Evolutionary conservation across 2,113 vertebrate genomes (phyloP), one percentile per base, ranked within the genome.

Genomic region (Pagrus major): DNA sequence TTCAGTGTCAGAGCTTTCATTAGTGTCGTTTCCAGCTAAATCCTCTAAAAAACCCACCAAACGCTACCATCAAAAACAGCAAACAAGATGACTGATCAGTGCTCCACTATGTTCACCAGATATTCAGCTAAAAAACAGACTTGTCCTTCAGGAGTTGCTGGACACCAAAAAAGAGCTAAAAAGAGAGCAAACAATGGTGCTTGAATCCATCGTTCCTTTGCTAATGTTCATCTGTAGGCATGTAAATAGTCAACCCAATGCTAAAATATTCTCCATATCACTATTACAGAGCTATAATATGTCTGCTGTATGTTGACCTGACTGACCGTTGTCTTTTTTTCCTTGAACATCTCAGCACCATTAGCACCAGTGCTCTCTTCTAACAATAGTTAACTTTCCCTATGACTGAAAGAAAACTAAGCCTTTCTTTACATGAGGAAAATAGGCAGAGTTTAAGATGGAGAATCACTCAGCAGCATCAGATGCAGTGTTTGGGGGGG

Each of bases 391-490:
- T 61, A 64, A 33, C 21, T 9, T 42, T 46, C 39, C 1, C 64
- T 70, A 68, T 42, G 18, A 55, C 11, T 31, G 35, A 61, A 14
- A 27, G 8, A 54, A 29, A 55, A 9, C 52, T 29, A 27, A 64
- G 42, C 31, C 21, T n/a, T 3, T 21, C 31, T 71, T 47, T 69
- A 20, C 35, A 66, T 42, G n/a, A 20, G 6, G 42, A 51, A 20
- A 16, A 78, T 33, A 80, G 21, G 21, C 37, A 71, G 25, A 39
- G 21, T 52, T 61, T 52, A 20, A 71, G 14, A 63, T 11, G 18
- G 42, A 60, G 8, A 29, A 47, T 31, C 29, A 37, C 25, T 82
- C 54, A 51, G 51, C 55, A 39, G 10, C 35, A 31, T 65, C 27
- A 20, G 51, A 75, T 47, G 27, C 54, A 11, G 66, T 35, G 47